Base-by-base conservation (phyloP, 2,888 invertebrate species). In the Lycaena phlaeas region DNA sequence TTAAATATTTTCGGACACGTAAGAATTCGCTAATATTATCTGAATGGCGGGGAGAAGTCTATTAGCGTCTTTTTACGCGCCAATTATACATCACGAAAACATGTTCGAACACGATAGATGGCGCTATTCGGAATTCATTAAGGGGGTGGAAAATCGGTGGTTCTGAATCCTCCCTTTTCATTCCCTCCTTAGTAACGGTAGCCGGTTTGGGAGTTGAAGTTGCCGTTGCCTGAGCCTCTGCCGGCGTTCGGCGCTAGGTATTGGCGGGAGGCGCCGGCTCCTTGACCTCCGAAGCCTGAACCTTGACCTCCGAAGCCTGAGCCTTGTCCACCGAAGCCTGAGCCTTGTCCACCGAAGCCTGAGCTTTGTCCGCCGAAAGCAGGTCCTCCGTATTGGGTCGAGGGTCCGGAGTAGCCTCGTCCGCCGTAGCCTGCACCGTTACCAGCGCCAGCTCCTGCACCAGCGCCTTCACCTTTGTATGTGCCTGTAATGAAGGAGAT, bases 391-490 rank as follows among this genome's bases (percentile, higher is more conserved):
- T 28, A 41, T 10, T 45, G 42, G 4, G 53, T 52, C 28, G 57
- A 56, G 9, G 57, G 51, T 0, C 51, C 50, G 14, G 52, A 56
- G 7, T 30, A 30, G n/a, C 49, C 52, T 9, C 43, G 52, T 37
- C 50, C 49, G 5, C 49, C 48, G 17, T 46, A 14, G 10, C 31
- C 31, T 15, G 31, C 15, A 3, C 18, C 30, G 15, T 17, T 12
- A 2, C 34, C 34, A 22, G 18, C 18, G 31, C 52, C 51, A 27
- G 54, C 43, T 7, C 52, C 52, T 17, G 53, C 53, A 10, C 67
- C 70, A 15, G 70, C 74, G 3, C 78, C 82, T 45, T 82, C 82
- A 52, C 81, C 82, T 57, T 64, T 75, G 74, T 84, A 84, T 15
- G 73, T 56, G 45, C 82, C 82, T 84, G 63, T 1, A 68, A 61